Base-by-base conservation (phyloP, 1,140 invertebrate genomes). In the Hypothenemus hampei region DNA sequence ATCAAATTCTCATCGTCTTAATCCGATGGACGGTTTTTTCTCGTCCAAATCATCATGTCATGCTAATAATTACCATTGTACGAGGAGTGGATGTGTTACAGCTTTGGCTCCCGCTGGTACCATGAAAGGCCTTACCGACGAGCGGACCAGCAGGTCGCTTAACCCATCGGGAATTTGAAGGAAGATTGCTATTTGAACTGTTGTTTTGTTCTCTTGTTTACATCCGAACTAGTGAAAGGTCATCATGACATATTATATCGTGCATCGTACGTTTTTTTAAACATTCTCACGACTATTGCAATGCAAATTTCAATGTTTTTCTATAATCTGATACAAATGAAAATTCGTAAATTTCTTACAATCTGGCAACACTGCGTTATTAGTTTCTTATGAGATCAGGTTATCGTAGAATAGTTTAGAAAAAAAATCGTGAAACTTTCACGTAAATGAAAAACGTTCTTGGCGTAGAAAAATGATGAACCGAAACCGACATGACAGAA, bases 61-160 rank as follows among this genome's bases (percentile, higher is more conserved):
- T 64, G 62, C 54, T 64, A 64, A 64, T 64, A 64, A 64, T 64
- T 64, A 64, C 62, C 52, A 64, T 64, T 64, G 62, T 64, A 64
- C 57, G 50, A 58, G 44, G 54, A 57, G 48, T 23, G 58, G 55
- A 64, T 64, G 62, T 62, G 58, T 64, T 64, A 64, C 60, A 60
- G 50, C 49, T 39, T 46, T 47, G 43, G 57, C 62, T 62, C 62
- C 62, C 60, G 62, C 62, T 64, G 62, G 22, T 57, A 47, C 24
- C 39, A 44, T 57, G 39, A 57, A 57, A 57, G 55, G 47, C 36
- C 24, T 20, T 24, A 35, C 45, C 35, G 41, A 35, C 45, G 36
- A 26, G 33, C 45, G n/a, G 55, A 45, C 40, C 40, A 46, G 45
- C 55, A 48, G 55, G 47, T 44, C 41, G 54, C 54, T 41, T 46